These are phyloP conservation scores for Parasteatoda tepidariorum DNA, from an alignment of 1,140 invertebrate genomes.

Conservation along the genomic window DNA sequence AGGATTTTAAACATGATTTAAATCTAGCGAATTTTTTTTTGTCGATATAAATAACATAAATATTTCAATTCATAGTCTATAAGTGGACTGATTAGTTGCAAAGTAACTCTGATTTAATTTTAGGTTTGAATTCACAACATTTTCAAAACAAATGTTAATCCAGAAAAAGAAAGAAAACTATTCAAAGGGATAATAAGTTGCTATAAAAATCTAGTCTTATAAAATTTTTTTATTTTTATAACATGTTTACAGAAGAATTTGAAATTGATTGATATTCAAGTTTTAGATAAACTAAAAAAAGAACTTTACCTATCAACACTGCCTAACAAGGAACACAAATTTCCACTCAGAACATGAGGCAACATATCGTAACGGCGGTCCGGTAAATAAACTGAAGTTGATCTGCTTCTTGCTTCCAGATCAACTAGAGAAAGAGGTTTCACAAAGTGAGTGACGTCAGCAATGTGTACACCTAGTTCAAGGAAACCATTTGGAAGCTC, in stretches of 20 bases:
- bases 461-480: constrained; percentile 72
- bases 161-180: too few species aligned
- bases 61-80: too few species aligned
- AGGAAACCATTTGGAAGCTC: constrained; percentile 66
- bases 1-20: too few species aligned
- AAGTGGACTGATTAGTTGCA: too few species aligned
- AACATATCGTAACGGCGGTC: constrained; percentile 72
- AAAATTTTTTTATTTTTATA: background rate
- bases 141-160: too few species aligned
- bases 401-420: constrained; percentile 67
- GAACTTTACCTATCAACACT: constrained; percentile 68
- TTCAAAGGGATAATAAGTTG: too few species aligned
- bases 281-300: constrained; percentile 59
- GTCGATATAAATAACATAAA: too few species aligned
- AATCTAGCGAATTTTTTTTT: too few species aligned
- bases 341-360: constrained; percentile 70
- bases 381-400: constrained; percentile 71
- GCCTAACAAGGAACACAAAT: constrained; percentile 71
- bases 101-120: too few species aligned
- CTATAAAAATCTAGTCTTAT: background rate
- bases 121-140: too few species aligned
- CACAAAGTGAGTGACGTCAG: constrained; percentile 72
- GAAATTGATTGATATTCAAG: background rate
- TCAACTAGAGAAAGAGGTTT: constrained; percentile 68
- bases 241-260: background rate